These are phyloP conservation scores for Parasteatoda tepidariorum DNA, from an alignment of 1,140 invertebrate species.

Conservation along the genomic window DNA sequence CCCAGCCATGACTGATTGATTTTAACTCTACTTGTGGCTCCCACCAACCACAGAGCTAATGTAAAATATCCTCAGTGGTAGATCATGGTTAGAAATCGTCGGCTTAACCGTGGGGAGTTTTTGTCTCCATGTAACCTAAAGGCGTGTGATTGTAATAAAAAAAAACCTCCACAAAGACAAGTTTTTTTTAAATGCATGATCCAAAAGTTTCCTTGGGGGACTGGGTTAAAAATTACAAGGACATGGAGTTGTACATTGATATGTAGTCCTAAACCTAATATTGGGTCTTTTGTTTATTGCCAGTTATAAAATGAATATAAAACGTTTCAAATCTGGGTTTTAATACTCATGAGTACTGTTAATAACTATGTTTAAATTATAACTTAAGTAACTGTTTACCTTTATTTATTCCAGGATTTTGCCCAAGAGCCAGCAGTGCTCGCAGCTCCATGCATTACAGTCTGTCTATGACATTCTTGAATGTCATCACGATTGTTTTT, in stretches of 20 bases:
- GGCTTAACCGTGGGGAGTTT: too few relatives aligned
- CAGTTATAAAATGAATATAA: neutral
- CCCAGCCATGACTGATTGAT: too few relatives aligned
- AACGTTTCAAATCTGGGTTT: neutral
- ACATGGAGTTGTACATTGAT: neutral
- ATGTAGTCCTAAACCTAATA: neutral
- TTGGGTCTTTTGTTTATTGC: neutral
- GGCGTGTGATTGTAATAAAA: too few relatives aligned
- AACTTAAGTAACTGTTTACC: neutral
- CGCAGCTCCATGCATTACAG: neutral
- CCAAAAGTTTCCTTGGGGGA: too few relatives aligned
- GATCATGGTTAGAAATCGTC: too few relatives aligned
- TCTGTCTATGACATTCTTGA: neutral
- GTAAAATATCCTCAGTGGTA: too few relatives aligned
- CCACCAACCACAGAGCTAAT: too few relatives aligned
- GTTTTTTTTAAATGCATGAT: too few relatives aligned
- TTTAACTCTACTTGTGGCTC: too few relatives aligned
- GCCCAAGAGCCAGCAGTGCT: constrained; percentile 22
- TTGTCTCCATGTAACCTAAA: too few relatives aligned
- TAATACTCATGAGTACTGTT: neutral
- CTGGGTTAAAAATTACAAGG: too few relatives aligned
- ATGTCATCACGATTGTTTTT: neutral
- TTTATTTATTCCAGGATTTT: constrained; percentile 22
- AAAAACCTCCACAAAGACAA: too few relatives aligned
- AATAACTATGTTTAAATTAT: neutral